Conservation (phyloP, 2,797 vertebrate genomes). For the Enteromius treurensis region DNA sequence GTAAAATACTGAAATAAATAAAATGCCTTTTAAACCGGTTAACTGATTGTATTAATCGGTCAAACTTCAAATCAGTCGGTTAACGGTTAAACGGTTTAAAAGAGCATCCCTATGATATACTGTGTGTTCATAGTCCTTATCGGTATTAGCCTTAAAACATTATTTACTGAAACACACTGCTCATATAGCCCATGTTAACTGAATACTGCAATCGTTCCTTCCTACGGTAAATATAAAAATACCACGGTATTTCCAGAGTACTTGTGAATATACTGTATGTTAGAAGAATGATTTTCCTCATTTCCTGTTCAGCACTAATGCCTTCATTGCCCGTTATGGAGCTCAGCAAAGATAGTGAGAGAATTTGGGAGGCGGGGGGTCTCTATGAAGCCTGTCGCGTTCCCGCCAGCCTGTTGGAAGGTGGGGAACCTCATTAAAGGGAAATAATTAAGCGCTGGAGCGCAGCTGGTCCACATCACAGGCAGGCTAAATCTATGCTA, state of each 20-base stretch:
- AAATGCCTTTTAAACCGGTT: no score
- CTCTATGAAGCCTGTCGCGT: conserved; percentile 69
- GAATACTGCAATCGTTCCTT: neutral
- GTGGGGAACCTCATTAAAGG: conserved; percentile 84
- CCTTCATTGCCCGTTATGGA: conserved; percentile 3
- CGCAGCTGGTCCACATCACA: conserved; percentile 82
- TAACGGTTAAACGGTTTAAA: no score
- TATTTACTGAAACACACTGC: no score
- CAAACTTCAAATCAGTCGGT: no score
- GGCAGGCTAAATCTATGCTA: conserved; percentile 67
- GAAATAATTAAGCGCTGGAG: conserved; percentile 84
- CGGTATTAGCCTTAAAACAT: neutral
- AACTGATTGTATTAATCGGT: no score
- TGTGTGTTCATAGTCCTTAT: no score
- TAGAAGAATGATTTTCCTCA: neutral
- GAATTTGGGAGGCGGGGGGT: conserved; percentile 41
- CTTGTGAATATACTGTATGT: neutral
- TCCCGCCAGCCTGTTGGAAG: conserved; percentile 74
- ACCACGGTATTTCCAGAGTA: neutral
- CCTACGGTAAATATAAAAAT: neutral
- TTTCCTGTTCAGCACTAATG: neutral
- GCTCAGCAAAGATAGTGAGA: conserved; percentile 20
- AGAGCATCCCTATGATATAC: no score
- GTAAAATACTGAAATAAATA: no score
- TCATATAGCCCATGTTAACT: neutral